Conservation (phyloP, 2,113 vertebrate genomes). For the Zosterops borbonicus region DNA sequence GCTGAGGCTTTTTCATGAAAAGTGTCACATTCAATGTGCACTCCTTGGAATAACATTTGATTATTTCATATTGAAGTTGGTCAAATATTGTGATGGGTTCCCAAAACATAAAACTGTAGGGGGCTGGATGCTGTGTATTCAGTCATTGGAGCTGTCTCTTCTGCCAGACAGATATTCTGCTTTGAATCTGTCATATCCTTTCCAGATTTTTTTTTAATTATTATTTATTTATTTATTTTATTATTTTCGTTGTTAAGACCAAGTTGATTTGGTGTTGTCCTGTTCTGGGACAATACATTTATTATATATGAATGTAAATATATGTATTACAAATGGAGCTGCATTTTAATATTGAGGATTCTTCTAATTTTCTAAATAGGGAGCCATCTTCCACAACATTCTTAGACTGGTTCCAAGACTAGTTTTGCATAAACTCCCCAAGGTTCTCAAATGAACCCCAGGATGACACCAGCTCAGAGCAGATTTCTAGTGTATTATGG, state of each 20-base stretch:
- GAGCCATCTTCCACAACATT: neutral
- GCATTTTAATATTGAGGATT: neutral
- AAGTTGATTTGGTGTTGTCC: neutral
- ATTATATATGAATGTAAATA: neutral
- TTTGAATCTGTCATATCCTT: neutral
- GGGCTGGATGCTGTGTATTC: neutral
- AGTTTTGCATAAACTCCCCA: neutral
- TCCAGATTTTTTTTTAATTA: neutral
- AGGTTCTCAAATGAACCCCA: neutral
- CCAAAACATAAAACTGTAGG: neutral
- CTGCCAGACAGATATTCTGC: neutral
- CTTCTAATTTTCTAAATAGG: neutral
- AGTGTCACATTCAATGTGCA: neutral
- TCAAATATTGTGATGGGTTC: neutral
- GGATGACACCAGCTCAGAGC: accelerated
- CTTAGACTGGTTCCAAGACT: neutral
- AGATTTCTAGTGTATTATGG: neutral
- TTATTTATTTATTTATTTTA: neutral
- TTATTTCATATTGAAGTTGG: neutral
- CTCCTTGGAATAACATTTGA: neutral
- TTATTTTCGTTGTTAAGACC: neutral
- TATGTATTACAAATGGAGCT: neutral
- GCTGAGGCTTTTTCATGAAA: accelerated
- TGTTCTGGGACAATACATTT: neutral
- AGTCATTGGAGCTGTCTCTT: neutral